These are phyloP conservation scores for Papilio dardanus DNA, from an alignment of 1,140 invertebrate genomes.

Conservation along the genomic window DNA sequence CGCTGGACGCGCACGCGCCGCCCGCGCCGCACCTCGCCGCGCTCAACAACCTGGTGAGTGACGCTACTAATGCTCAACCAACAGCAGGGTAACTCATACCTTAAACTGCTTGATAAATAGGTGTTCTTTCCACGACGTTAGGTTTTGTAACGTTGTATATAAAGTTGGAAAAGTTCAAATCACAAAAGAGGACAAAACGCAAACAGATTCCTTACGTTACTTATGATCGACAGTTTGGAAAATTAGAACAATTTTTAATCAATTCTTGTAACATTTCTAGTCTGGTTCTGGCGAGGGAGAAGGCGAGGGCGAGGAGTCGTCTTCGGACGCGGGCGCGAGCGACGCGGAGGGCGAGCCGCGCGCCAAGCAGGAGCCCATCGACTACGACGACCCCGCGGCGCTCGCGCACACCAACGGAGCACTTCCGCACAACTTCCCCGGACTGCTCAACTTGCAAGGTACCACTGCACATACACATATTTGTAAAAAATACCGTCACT, in stretches of 20 bases:
- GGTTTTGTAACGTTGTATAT: too few species aligned
- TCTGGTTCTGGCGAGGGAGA: conserved; percentile 70
- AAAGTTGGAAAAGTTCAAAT: too few species aligned
- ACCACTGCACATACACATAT: conserved; percentile 32
- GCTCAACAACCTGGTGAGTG: conserved; percentile 70
- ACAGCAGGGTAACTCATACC: too few species aligned
- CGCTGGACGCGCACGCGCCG: conserved; percentile 84
- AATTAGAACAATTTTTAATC: background rate
- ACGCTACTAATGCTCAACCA: too few species aligned
- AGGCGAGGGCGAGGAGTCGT: conserved; percentile 90
- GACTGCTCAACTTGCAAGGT: conserved; percentile 74
- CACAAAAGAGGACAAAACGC: too few species aligned
- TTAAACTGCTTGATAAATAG: background rate
- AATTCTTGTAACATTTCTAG: conserved; percentile 37
- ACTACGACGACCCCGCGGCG: conserved; percentile 86
- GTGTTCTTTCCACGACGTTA: background rate
- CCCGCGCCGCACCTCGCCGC: conserved; percentile 58
- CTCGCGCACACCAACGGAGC: conserved; percentile 87
- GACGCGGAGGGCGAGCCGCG: conserved; percentile 83
- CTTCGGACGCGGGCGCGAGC: conserved; percentile 85
- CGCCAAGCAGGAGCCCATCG: conserved; percentile 85
- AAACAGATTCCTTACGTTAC: too few species aligned
- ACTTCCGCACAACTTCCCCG: conserved; percentile 77
- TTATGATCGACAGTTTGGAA: background rate
- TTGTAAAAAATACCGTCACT: background rate